These are phyloP conservation scores for Alligator mississippiensis DNA, from an alignment of 2,113 vertebrate species.

Conservation along the genomic window DNA sequence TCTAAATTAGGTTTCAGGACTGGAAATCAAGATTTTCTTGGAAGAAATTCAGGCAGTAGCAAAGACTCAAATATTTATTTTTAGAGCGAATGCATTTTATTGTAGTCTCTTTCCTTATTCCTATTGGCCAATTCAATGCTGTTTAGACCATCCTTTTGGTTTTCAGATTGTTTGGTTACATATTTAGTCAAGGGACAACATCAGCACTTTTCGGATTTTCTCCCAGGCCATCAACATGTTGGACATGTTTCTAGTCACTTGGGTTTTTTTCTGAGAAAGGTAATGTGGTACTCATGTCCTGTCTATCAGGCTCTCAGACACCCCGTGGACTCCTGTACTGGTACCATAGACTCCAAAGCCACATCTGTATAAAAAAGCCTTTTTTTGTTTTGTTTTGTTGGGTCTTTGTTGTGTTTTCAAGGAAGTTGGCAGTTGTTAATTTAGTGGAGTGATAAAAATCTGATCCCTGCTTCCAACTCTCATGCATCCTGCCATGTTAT, in stretches of 20 bases:
- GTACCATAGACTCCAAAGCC: neutral
- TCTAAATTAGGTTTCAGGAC: neutral
- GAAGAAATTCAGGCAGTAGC: neutral
- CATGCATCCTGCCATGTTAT: no score
- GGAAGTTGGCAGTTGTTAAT: no score
- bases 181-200: neutral
- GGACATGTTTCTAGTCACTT: neutral
- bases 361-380: fast-evolving
- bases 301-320: neutral
- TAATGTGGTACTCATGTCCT: neutral
- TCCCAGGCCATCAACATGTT: neutral
- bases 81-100: neutral
- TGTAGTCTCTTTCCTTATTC: neutral
- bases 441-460: no score
- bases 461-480: no score
- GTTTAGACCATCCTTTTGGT: neutral
- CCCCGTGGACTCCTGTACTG: neutral
- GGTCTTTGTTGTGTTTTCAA: no score
- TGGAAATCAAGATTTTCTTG: neutral
- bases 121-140: neutral
- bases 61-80: neutral
- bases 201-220: neutral
- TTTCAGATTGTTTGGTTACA: neutral
- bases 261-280: neutral
- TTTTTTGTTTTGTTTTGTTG: neutral